Conservation (phyloP, 2,888 invertebrate species). For the Rhimphoctona megacephalus region DNA sequence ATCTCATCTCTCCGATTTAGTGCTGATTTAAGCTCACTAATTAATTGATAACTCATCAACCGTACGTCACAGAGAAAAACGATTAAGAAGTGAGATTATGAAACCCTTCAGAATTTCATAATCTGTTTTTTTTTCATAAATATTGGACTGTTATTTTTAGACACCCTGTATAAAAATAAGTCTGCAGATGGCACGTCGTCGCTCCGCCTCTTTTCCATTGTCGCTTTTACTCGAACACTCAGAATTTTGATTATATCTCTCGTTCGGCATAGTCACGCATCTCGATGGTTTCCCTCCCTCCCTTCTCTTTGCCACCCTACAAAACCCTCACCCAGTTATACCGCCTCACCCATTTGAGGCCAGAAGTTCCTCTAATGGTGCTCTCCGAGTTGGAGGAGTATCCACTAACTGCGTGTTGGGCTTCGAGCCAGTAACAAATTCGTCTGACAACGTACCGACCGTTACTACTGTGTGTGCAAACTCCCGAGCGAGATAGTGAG, state of each 20-base stretch:
- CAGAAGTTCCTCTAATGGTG: slow-evolving; percentile 58
- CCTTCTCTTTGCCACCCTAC: neutral
- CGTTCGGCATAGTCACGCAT: slow-evolving; percentile 44
- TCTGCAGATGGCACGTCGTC: neutral
- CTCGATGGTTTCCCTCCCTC: neutral
- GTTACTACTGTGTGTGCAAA: slow-evolving; percentile 34
- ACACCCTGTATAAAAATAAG: neutral
- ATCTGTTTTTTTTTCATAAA: too few species aligned
- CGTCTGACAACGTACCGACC: slow-evolving; percentile 45
- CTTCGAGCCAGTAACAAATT: slow-evolving; percentile 61
- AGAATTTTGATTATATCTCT: slow-evolving; percentile 42
- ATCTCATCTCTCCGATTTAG: too few species aligned
- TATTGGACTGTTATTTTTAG: neutral
- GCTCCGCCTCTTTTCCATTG: neutral
- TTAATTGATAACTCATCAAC: too few species aligned
- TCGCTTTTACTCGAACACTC: slow-evolving; percentile 11
- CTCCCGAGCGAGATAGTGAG: neutral
- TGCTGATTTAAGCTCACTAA: too few species aligned
- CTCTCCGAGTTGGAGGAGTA: slow-evolving; percentile 50
- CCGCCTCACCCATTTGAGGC: slow-evolving; percentile 23
- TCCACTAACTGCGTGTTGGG: slow-evolving; percentile 56
- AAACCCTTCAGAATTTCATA: too few species aligned
- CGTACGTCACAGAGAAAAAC: too few species aligned
- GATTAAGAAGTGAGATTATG: too few species aligned
- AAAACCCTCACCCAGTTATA: neutral